Evolutionary conservation across 1,140 invertebrate species (phyloP).

Genomic region (Aphaenogaster floridana): DNA sequence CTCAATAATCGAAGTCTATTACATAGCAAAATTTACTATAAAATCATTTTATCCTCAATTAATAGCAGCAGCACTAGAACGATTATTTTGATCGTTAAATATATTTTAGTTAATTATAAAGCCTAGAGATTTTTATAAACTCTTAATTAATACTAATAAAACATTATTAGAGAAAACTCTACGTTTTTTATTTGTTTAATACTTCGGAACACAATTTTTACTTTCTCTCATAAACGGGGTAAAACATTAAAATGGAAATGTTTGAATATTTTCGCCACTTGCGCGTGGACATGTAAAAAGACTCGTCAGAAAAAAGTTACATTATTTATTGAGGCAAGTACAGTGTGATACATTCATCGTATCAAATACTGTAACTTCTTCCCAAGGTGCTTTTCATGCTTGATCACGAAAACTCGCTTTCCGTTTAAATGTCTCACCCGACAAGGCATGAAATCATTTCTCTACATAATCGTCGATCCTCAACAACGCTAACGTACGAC

Average conservation of each 20-base stretch:
- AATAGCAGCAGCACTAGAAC: not conserved
- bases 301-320: not conserved
- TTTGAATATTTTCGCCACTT: not conserved
- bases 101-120: not conserved
- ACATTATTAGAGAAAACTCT: not conserved
- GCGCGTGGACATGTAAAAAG: not conserved
- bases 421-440: constrained; percentile 9
- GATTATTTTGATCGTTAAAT: not conserved
- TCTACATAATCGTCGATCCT: not conserved
- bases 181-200: not conserved
- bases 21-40: not conserved
- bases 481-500: not conserved
- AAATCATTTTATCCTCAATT: not conserved
- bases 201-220: constrained; percentile 5
- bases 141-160: constrained; percentile 42
- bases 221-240: not conserved
- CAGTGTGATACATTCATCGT: not conserved
- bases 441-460: constrained; percentile 20
- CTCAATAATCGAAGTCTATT: not conserved
- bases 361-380: constrained; percentile 4
- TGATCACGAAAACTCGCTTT: not conserved
- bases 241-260: not conserved
- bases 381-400: not conserved
- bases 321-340: constrained; percentile 22
- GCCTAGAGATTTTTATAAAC: constrained; percentile 20